phyloP scores from a whole-genome alignment of 2,797 vertebrate genomes.

The Danio tinwini region DNA sequence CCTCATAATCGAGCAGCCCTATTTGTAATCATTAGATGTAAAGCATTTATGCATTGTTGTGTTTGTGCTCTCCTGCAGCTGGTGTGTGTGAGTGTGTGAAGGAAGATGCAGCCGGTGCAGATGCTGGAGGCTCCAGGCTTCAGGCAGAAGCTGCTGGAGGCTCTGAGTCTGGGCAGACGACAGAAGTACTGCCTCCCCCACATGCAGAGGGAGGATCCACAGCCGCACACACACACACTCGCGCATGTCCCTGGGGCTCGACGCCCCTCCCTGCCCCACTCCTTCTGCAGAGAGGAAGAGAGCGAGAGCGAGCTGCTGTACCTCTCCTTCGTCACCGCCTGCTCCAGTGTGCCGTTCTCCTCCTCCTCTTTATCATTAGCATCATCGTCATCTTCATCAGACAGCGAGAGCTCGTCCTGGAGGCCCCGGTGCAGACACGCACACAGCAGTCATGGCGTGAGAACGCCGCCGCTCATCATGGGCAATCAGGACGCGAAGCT shows the following conservation, averaged over 20 bases:
- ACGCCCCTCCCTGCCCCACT: slow-evolving; percentile 70
- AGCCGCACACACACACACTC: slow-evolving; percentile 77
- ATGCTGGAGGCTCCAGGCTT: slow-evolving; percentile 63
- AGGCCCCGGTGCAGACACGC: slow-evolving; percentile 17
- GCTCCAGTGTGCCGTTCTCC: slow-evolving; percentile 64
- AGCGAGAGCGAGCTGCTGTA: slow-evolving; percentile 60
- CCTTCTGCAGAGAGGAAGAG: slow-evolving; percentile 77
- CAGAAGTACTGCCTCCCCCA: slow-evolving; percentile 67
- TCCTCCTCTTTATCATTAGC: slow-evolving; percentile 10
- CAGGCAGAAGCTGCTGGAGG: slow-evolving; percentile 42
- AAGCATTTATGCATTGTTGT: background rate
- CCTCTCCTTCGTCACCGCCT: slow-evolving; percentile 75
- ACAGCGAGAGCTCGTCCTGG: slow-evolving; percentile 67
- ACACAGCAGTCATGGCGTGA: slow-evolving; percentile 81
- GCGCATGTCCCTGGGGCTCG: slow-evolving; percentile 79
- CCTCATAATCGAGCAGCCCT: too few relatives aligned
- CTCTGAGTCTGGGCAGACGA: slow-evolving; percentile 63
- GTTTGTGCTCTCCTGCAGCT: slow-evolving; percentile 8
- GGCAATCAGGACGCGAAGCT: slow-evolving; percentile 97
- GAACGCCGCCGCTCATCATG: slow-evolving; percentile 76
- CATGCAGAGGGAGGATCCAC: slow-evolving; percentile 65
- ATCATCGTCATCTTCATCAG: background rate
- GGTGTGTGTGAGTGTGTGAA: slow-evolving; percentile 19
- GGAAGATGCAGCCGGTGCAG: slow-evolving; percentile 69
- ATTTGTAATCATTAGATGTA: too few relatives aligned